A percentile compares a stretch with the other conserved stretches of the same genome.
These are phyloP conservation scores for Peribatodes rhomboidaria DNA, from an alignment of 2,888 invertebrate species.

Conservation along the genomic window DNA sequence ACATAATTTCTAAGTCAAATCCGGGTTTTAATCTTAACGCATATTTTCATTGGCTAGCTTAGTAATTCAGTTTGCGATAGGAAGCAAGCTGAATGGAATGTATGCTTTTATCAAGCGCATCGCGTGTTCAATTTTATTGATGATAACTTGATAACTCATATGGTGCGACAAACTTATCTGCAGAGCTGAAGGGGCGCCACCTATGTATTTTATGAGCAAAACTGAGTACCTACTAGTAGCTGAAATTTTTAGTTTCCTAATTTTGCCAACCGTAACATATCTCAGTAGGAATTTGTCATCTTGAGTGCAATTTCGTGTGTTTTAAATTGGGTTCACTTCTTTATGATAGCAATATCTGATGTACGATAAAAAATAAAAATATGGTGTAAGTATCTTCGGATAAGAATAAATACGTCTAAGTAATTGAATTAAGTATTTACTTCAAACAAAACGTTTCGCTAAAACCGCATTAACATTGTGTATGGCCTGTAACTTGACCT, in stretches of 20 bases:
- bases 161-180: not conserved
- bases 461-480: too few relatives aligned
- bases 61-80: too few relatives aligned
- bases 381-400: not conserved
- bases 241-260: constrained; percentile 1
- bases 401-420: not conserved
- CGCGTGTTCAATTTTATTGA: too few relatives aligned
- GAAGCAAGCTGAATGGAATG: too few relatives aligned
- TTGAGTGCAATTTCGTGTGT: constrained; percentile 7
- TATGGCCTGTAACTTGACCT: too few relatives aligned
- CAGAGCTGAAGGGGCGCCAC: not conserved
- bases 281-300: not conserved
- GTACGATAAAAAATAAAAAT: not conserved
- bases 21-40: too few relatives aligned
- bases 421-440: too few relatives aligned
- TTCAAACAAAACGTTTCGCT: too few relatives aligned
- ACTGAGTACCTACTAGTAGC: too few relatives aligned
- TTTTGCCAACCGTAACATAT: not conserved
- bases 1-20: too few relatives aligned
- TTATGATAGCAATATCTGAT: not conserved
- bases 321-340: not conserved
- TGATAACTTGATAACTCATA: not conserved
- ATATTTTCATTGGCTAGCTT: too few relatives aligned
- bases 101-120: too few relatives aligned
- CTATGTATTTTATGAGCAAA: not conserved